Evolutionary conservation across 2,113 vertebrate genomes (phyloP).

Genomic region (Bungarus multicinctus): DNA sequence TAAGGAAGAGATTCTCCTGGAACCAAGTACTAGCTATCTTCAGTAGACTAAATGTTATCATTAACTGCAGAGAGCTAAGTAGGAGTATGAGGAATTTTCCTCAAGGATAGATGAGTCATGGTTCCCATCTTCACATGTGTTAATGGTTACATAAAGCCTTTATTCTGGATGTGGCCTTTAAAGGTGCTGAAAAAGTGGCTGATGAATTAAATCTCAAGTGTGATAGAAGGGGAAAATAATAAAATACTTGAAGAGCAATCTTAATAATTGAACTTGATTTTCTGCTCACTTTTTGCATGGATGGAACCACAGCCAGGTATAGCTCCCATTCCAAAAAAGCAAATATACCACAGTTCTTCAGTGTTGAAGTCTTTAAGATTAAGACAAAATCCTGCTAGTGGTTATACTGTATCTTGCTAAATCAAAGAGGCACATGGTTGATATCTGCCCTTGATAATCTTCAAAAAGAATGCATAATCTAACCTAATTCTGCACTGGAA

Average conservation of each 20-base stretch:
- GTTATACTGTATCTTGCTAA: neutral
- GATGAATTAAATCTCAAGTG: neutral
- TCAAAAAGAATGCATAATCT: neutral
- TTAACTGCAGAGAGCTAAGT: neutral
- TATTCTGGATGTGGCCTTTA: neutral
- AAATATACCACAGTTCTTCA: neutral
- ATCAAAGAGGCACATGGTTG: neutral
- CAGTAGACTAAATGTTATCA: neutral
- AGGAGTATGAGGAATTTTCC: neutral
- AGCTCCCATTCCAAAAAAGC: neutral
- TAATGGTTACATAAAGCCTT: neutral
- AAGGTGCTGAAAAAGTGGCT: neutral
- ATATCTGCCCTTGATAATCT: neutral
- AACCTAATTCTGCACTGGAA: neutral
- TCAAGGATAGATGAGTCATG: neutral
- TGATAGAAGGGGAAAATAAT: neutral
- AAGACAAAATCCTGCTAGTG: neutral
- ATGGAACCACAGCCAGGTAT: neutral
- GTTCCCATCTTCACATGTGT: neutral
- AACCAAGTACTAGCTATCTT: neutral
- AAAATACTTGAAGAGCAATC: neutral
- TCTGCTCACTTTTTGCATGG: neutral
- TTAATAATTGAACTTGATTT: neutral
- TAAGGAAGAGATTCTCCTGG: neutral
- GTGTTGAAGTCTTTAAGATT: neutral